Conservation (phyloP, 2,113 vertebrate genomes). For the Pygathrix nemaeus region DNA sequence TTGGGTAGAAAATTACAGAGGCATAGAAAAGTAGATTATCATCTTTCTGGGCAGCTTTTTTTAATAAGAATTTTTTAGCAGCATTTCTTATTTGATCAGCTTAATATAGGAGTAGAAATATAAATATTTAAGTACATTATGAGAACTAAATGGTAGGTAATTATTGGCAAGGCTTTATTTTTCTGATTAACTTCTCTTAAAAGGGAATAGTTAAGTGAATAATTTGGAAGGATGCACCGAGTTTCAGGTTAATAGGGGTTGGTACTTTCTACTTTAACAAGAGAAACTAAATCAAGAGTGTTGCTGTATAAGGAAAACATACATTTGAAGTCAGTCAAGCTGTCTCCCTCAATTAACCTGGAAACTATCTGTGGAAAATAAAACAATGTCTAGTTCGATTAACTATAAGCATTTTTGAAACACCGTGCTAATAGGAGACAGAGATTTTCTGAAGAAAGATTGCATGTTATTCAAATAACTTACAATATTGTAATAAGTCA, state of each 20-base stretch:
- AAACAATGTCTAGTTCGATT: not conserved
- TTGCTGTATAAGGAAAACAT: conserved; percentile 15
- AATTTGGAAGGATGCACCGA: conserved; percentile 18
- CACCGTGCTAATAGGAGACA: not conserved
- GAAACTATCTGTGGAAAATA: not conserved
- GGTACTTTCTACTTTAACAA: not conserved
- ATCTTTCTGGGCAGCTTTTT: conserved; percentile 69
- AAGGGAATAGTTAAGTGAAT: conserved; percentile 11
- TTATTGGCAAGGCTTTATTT: conserved; percentile 50
- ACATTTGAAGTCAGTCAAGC: not conserved
- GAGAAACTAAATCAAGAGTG: not conserved
- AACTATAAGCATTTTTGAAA: conserved; percentile 14
- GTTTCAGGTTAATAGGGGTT: not conserved
- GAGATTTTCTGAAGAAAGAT: not conserved
- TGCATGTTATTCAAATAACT: not conserved
- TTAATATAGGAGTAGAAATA: conserved; percentile 26
- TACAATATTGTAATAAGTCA: not conserved
- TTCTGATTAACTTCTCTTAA: conserved; percentile 35
- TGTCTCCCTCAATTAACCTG: conserved; percentile 29
- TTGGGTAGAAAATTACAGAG: conserved; percentile 73
- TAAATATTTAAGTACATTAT: conserved; percentile 69
- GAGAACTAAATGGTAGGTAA: conserved; percentile 53
- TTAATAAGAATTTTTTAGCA: conserved; percentile 63
- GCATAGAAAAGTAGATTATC: conserved; percentile 70
- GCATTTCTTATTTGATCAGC: conserved; percentile 64